phyloP scores from a whole-genome alignment of 2,797 vertebrate species.

The Gymnoscopelus microlampas region DNA sequence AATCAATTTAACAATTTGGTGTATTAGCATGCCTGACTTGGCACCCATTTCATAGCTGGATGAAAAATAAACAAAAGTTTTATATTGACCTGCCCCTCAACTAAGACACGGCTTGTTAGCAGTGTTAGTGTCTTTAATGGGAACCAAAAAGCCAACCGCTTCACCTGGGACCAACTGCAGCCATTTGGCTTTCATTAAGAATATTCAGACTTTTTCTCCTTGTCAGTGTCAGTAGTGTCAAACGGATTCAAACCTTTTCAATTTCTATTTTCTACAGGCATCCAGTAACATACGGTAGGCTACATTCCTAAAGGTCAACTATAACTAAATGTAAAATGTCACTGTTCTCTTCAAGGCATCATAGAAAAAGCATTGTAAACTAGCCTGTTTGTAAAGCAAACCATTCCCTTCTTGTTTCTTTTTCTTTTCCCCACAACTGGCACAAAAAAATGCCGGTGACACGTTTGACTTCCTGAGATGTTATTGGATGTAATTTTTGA shows the following conservation, averaged over 20 bases:
- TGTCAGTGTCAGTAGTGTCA: background rate
- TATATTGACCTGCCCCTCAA: too few species aligned
- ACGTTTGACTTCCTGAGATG: conserved; percentile 46
- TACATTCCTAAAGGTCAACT: too few species aligned
- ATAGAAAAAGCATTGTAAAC: conserved; percentile 23
- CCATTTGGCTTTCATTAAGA: conserved; percentile 1
- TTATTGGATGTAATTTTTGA: conserved; percentile 70
- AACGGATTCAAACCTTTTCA: too few species aligned
- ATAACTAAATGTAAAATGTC: conserved; percentile 1
- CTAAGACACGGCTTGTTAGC: background rate
- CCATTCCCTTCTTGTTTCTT: conserved; percentile 1
- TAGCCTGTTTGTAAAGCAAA: conserved; percentile 45
- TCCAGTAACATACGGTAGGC: too few species aligned
- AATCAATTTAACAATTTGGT: too few species aligned
- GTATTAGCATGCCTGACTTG: conserved; percentile 2
- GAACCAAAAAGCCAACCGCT: background rate
- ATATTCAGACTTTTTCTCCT: background rate
- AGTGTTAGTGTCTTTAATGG: background rate
- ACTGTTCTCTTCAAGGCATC: background rate
- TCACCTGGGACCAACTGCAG: background rate
- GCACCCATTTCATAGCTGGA: background rate
- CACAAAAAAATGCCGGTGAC: conserved; percentile 48
- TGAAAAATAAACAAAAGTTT: background rate
- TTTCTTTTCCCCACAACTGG: background rate
- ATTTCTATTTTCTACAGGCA: too few species aligned